Evolutionary conservation across 2,113 vertebrate genomes (phyloP).

Genomic region (Noturus placidus): DNA sequence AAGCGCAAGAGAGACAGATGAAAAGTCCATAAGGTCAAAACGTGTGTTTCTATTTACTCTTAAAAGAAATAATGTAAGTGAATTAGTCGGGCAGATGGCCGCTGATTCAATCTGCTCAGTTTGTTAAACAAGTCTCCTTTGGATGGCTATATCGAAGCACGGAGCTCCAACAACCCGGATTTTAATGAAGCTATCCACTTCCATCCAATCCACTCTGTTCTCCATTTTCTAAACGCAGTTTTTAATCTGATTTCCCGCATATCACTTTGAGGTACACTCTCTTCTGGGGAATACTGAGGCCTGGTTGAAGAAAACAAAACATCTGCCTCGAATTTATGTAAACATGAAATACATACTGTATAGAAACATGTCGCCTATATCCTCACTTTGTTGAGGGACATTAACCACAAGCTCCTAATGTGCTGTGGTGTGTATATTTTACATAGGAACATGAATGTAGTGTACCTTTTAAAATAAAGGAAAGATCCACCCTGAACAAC

Average conservation of each 20-base stretch:
- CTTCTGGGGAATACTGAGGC: neutral
- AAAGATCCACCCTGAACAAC: neutral
- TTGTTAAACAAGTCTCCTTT: slow-evolving; percentile 43
- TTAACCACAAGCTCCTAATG: neutral
- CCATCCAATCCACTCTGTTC: slow-evolving; percentile 4
- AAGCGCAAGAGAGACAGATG: neutral
- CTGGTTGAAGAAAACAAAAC: neutral
- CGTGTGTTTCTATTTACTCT: slow-evolving; percentile 40
- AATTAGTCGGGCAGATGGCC: slow-evolving; percentile 42
- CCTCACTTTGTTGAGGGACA: neutral
- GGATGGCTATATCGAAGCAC: slow-evolving; percentile 9
- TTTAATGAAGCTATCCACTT: slow-evolving; percentile 20
- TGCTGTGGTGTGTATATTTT: neutral
- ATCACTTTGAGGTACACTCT: neutral
- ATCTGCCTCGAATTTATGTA: neutral
- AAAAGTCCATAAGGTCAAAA: slow-evolving; percentile 41
- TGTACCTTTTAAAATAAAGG: neutral
- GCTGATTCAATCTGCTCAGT: slow-evolving; percentile 40
- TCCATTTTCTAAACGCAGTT: neutral
- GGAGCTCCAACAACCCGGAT: neutral
- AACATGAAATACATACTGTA: neutral
- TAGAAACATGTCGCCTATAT: neutral
- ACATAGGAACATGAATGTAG: neutral
- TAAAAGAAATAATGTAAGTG: slow-evolving; percentile 41
- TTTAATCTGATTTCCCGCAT: neutral